A percentile compares a stretch with the other conserved stretches of the same genome.
These are phyloP conservation scores for Arrhamphus sclerolepis DNA, from an alignment of 2,797 vertebrate species.

Conservation along the genomic window DNA sequence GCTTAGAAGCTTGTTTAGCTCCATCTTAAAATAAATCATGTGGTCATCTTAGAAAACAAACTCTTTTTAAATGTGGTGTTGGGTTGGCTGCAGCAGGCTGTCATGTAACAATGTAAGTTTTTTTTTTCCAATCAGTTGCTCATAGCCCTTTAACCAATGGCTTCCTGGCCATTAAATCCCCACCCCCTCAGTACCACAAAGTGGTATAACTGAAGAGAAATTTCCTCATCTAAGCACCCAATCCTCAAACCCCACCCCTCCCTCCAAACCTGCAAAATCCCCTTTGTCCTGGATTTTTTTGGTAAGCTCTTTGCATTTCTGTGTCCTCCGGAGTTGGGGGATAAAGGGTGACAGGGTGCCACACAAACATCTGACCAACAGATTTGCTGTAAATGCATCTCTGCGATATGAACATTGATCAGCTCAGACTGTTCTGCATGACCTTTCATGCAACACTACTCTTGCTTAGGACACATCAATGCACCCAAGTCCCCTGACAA, in stretches of 20 bases:
- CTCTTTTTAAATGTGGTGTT: constrained; percentile 29
- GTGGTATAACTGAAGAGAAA: constrained; percentile 62
- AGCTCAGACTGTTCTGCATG: constrained; percentile 24
- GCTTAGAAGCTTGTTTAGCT: constrained; percentile 40
- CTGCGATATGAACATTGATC: constrained; percentile 66
- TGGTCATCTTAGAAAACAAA: constrained; percentile 43
- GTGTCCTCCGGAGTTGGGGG: constrained; percentile 32
- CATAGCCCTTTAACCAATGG: constrained; percentile 47
- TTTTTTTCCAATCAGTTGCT: constrained; percentile 38
- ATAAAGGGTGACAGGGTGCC: constrained; percentile 48
- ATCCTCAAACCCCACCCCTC: constrained; percentile 11
- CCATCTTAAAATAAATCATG: constrained; percentile 38
- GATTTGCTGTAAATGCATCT: constrained; percentile 57
- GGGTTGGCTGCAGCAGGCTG: constrained; percentile 11
- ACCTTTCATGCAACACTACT: constrained; percentile 31
- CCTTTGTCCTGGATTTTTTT: constrained; percentile 67
- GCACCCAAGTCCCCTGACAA: constrained; percentile 23
- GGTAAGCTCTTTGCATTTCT: constrained; percentile 66
- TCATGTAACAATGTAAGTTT: constrained; percentile 46
- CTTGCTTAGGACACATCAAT: constrained; percentile 23
- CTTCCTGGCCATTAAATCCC: constrained; percentile 43
- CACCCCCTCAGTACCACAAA: constrained; percentile 36
- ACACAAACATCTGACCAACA: constrained; percentile 65
- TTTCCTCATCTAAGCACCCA: constrained; percentile 45
- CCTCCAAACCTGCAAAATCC: constrained; percentile 23